phyloP scores from a whole-genome alignment of 2,113 vertebrate species.

The Opisthocomus hoazin region DNA sequence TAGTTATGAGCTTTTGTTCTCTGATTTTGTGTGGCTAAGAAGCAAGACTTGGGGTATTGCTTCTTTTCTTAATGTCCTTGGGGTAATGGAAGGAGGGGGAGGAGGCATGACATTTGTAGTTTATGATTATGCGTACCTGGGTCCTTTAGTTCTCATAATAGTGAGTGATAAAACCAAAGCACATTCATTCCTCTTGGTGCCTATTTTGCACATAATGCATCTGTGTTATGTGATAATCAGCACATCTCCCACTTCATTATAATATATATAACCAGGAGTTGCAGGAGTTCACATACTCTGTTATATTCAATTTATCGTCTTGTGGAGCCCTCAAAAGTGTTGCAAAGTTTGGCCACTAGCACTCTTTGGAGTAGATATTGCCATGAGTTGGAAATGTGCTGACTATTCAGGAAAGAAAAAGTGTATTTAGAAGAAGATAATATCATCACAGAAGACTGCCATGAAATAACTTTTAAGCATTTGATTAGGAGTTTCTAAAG shows the following conservation, averaged over 20 bases:
- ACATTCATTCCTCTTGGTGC: conserved; percentile 40
- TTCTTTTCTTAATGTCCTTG: conserved; percentile 10
- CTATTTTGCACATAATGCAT: conserved; percentile 48
- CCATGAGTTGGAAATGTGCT: conserved; percentile 35
- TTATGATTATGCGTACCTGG: conserved; percentile 49
- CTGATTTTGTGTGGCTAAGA: neutral
- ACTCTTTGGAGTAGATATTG: conserved; percentile 24
- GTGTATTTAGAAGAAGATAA: conserved; percentile 27
- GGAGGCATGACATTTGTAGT: conserved; percentile 40
- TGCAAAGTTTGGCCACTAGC: conserved; percentile 37
- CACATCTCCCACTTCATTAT: conserved; percentile 47
- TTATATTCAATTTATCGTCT: conserved; percentile 56
- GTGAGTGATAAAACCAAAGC: conserved; percentile 50
- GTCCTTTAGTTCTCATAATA: conserved; percentile 46
- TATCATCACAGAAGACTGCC: conserved; percentile 23
- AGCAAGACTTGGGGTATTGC: neutral
- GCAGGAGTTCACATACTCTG: conserved; percentile 6
- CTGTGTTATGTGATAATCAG: conserved; percentile 69
- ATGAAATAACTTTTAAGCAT: conserved; percentile 52
- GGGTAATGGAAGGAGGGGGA: neutral
- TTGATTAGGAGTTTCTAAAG: conserved; percentile 4
- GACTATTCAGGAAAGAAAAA: conserved; percentile 46
- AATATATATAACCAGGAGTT: neutral
- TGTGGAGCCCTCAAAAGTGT: conserved; percentile 30
- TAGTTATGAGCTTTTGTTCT: neutral